A percentile compares a stretch with the other conserved stretches of the same genome.
Conservation (phyloP, 53 echinoderm and acorn worm species). For the Astropecten irregularis region DNA sequence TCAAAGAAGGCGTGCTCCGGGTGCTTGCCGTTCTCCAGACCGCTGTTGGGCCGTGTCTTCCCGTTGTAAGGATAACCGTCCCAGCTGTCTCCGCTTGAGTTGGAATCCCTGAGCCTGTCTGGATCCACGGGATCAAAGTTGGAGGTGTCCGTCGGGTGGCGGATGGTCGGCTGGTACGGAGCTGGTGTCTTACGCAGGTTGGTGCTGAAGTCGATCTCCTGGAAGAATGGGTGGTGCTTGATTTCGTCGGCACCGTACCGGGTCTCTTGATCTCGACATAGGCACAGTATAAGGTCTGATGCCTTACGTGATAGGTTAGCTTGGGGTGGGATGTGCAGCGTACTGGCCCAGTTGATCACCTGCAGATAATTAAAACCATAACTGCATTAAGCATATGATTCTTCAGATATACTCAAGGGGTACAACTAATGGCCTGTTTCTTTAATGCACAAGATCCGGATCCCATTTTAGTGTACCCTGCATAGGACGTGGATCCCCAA, state of each 20-base stretch:
- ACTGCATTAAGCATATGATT: neutral
- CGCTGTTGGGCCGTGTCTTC: conserved; percentile 24
- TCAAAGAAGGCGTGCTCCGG: conserved; percentile 99
- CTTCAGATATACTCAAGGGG: neutral
- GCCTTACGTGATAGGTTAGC: conserved; percentile 82
- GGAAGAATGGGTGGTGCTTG: conserved; percentile 88
- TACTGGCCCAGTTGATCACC: conserved; percentile 89
- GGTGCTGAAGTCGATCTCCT: conserved; percentile 72
- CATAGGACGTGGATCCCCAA: no score
- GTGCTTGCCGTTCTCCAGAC: conserved; percentile 71
- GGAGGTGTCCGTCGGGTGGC: conserved; percentile 88
- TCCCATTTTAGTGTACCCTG: no score
- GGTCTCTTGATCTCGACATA: conserved; percentile 79
- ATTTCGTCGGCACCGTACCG: conserved; percentile 84
- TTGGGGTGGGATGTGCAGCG: conserved; percentile 82
- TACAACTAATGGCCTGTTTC: neutral
- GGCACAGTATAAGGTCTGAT: conserved; percentile 82
- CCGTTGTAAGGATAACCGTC: conserved; percentile 70
- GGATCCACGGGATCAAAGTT: conserved; percentile 97
- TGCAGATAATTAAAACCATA: conserved; percentile 14
- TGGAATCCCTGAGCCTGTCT: conserved; percentile 72
- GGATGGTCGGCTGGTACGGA: conserved; percentile 83
- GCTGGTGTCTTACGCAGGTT: conserved; percentile 83
- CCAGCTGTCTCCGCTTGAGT: conserved; percentile 88
- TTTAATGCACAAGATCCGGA: no score